Evolutionary conservation across 2,113 vertebrate species (phyloP).

Genomic region (Synodontis membranacea): DNA sequence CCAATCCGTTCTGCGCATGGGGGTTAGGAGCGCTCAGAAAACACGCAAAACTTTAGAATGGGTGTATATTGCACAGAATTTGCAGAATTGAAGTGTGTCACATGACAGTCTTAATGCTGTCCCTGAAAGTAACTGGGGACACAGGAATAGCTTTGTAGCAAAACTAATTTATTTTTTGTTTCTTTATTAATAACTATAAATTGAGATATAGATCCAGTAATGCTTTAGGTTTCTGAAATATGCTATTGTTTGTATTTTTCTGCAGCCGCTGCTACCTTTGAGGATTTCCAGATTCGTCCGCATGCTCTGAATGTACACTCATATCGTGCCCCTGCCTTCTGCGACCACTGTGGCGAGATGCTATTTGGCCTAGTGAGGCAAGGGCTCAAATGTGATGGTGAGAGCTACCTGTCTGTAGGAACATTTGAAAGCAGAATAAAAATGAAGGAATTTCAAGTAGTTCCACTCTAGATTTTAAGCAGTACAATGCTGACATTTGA

Average conservation of each 20-base stretch:
- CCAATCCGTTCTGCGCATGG: no score
- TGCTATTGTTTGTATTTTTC: neutral
- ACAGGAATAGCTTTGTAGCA: neutral
- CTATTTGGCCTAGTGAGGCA: constrained; percentile 87
- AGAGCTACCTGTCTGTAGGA: constrained; percentile 41
- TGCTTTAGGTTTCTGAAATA: neutral
- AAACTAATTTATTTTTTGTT: neutral
- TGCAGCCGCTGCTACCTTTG: constrained; percentile 83
- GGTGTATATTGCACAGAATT: no score
- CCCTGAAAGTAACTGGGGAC: neutral
- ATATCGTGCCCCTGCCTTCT: constrained; percentile 86
- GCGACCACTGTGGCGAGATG: constrained; percentile 91
- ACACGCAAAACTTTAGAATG: no score
- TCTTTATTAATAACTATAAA: neutral
- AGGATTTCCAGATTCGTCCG: constrained; percentile 89
- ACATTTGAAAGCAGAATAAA: neutral
- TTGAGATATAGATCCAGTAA: neutral
- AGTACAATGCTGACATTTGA: neutral
- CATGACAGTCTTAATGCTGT: no score
- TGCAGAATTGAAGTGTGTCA: no score
- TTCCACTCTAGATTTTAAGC: neutral
- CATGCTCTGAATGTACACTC: constrained; percentile 89
- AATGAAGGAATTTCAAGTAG: neutral
- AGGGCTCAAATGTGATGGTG: constrained; percentile 88
- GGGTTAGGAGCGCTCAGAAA: no score